phyloP scores from a whole-genome alignment of 2,797 vertebrate genomes.

The Halcyon badia region DNA sequence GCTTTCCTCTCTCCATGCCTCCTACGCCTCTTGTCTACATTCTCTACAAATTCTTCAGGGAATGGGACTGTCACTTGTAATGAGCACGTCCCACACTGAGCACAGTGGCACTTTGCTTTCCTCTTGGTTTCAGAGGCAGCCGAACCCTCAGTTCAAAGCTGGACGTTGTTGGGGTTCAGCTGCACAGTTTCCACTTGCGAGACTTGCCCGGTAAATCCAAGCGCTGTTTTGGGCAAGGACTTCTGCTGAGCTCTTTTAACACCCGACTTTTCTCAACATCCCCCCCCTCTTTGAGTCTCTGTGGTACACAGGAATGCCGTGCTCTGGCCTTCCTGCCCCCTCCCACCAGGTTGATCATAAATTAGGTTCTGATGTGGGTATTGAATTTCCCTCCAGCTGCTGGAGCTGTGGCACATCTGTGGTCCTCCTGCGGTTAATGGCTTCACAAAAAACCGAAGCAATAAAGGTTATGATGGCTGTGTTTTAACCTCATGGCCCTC shows the following conservation, averaged over 20 bases:
- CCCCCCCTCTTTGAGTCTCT: no score
- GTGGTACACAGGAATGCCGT: no score
- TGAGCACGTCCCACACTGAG: neutral
- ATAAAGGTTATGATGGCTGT: conserved; percentile 77
- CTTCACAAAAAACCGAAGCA: conserved; percentile 66
- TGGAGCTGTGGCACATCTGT: conserved; percentile 75
- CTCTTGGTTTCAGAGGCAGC: neutral
- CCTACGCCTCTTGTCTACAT: neutral
- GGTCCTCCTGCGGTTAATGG: conserved; percentile 72
- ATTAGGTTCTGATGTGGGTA: conserved; percentile 67
- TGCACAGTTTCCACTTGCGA: neutral
- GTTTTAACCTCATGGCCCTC: conserved; percentile 78
- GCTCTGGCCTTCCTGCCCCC: neutral
- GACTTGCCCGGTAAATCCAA: accelerated
- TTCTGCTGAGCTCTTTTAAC: neutral
- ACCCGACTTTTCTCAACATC: accelerated
- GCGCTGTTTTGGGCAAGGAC: neutral
- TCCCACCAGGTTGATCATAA: conserved; percentile 65
- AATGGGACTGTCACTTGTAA: neutral
- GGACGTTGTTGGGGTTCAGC: neutral
- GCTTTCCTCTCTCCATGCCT: neutral
- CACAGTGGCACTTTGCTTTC: neutral
- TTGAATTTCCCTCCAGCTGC: conserved; percentile 73
- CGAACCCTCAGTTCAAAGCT: neutral
- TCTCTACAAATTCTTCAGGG: neutral